Evolutionary conservation across 2,113 vertebrate genomes (phyloP), one percentile per base, ranked within the genome.

Genomic region (Gymnorhina tibicen): DNA sequence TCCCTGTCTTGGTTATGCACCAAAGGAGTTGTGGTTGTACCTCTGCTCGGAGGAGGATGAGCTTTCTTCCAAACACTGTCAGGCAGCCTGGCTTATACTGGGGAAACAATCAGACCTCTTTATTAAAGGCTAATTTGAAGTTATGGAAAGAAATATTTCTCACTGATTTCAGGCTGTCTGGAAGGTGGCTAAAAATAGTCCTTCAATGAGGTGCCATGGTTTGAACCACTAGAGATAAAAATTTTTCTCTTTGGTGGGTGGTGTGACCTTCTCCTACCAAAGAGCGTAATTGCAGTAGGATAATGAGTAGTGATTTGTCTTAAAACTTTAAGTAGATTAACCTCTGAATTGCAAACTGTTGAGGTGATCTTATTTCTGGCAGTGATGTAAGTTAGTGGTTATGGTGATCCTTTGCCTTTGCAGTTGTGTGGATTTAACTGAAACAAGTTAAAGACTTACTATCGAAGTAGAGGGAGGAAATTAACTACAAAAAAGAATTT

Each of bases 321-420:
- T 89, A 89, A 92, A 78, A 62, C 76, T 91, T 85, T 35, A 94
- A 75, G 86, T 35, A 92, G 58, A 76, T 94, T 89, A 84, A 86
- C 47, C 69, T 84, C 42, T 84, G 47, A 83, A 63, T 68, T 89
- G 58, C 53, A 73, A 7, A 89, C 73, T 81, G 24, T 67, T 92
- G 80, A 84, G 55, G 69, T 93, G 96, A 81, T 92, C 50, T 81
- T 87, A 41, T 72, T 96, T 85, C 91, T 89, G 77, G 28, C 46
- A 89, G 53, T 91, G 62, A 42, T 87, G 7, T 16, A 69, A 76
- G 33, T 79, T 77, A 69, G 44, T 55, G 42, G 52, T 80, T 92
- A 14, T 47, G 23, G 32, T 78, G 41, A 41, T 68, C 86, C 68
- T 50, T 83, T 76, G 62, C 58, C 66, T 63, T 75, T 70, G 64